phyloP scores from a whole-genome alignment of 1,140 invertebrate species.

The Neodiprion pinetum region DNA sequence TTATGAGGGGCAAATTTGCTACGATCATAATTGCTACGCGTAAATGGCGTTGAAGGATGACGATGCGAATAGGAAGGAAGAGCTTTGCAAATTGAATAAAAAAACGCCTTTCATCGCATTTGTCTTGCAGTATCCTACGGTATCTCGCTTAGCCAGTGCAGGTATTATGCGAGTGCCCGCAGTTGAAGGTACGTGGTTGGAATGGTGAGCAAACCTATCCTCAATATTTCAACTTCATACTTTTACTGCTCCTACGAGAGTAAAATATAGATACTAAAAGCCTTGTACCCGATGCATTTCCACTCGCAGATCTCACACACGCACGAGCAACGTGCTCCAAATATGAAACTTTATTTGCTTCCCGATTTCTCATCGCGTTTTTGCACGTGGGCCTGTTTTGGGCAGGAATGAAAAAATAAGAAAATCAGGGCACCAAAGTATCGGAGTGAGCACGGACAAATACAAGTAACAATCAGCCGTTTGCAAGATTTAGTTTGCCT shows the following conservation, averaged over 20 bases:
- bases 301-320: conserved; percentile 4
- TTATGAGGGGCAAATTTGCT: not conserved
- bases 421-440: no score
- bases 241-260: conserved; percentile 13
- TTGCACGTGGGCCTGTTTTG: no score
- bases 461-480: not conserved
- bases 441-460: no score
- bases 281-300: conserved; percentile 17
- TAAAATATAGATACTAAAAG: conserved; percentile 9
- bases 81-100: conserved; percentile 1
- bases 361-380: no score
- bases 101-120: not conserved
- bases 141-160: not conserved
- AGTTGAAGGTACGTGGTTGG: conserved; percentile 15
- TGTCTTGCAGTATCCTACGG: not conserved
- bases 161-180: conserved; percentile 10
- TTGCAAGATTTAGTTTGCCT: not conserved
- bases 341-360: not conserved
- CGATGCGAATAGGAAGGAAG: not conserved
- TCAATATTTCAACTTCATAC: conserved; percentile 17
- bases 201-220: conserved; percentile 6
- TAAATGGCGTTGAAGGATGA: not conserved
- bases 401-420: no score
- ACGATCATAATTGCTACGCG: not conserved
- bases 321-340: not conserved